Evolutionary conservation across 2,113 vertebrate genomes (phyloP).

Genomic region (Ictalurus furcatus): DNA sequence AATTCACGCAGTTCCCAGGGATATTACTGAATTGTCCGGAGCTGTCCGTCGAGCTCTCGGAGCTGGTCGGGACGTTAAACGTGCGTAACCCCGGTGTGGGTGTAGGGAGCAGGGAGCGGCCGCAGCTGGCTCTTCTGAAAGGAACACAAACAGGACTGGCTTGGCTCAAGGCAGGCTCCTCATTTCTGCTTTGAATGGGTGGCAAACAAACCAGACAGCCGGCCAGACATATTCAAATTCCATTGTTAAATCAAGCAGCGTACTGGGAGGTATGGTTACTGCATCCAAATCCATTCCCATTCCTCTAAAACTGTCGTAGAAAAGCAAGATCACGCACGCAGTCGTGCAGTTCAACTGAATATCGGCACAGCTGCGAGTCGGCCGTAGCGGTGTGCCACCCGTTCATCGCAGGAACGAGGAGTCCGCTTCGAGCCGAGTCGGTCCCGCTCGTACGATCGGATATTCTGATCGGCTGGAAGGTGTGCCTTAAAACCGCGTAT

Average conservation of each 20-base stretch:
- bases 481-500: too few relatives aligned
- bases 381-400: too few relatives aligned
- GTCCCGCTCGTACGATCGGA: too few relatives aligned
- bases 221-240: constrained; percentile 52
- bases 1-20: too few relatives aligned
- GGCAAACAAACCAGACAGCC: constrained; percentile 36
- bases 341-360: too few relatives aligned
- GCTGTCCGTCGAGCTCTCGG: neutral
- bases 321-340: too few relatives aligned
- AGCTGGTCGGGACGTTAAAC: neutral
- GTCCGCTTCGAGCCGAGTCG: too few relatives aligned
- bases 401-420: too few relatives aligned
- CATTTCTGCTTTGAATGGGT: constrained; percentile 45
- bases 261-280: constrained; percentile 27
- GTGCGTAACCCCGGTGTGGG: neutral
- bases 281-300: constrained; percentile 31
- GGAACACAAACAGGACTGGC: constrained; percentile 1
- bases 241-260: constrained; percentile 40
- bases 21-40: neutral
- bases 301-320: neutral
- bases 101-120: neutral
- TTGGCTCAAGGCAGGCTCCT: constrained; percentile 13
- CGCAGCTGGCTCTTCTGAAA: constrained; percentile 15
- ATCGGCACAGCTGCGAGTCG: too few relatives aligned
- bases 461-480: too few relatives aligned